Evolutionary conservation across 2,113 vertebrate genomes (phyloP).

Genomic region (Euleptes europaea): DNA sequence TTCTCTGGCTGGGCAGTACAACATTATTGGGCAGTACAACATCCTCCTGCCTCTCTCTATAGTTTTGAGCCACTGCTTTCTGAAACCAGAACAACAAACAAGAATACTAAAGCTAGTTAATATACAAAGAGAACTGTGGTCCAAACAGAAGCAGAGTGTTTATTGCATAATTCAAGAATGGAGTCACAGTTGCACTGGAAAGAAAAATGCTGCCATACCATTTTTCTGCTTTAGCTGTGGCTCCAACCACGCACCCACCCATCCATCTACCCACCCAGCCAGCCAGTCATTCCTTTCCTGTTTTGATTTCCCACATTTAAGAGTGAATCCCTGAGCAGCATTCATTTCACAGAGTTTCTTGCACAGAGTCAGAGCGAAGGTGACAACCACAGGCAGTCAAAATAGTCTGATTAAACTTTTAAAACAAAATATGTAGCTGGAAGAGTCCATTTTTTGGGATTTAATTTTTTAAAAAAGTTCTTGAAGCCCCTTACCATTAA

Average conservation of each 20-base stretch:
- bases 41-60: no score
- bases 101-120: background rate
- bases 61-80: no score
- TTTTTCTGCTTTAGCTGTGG: background rate
- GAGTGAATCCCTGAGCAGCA: background rate
- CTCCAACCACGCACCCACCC: background rate
- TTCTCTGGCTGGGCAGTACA: background rate
- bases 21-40: background rate
- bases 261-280: no score
- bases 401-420: background rate
- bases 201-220: background rate
- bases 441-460: background rate
- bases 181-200: background rate
- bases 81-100: no score
- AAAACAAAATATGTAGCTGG: background rate
- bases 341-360: background rate
- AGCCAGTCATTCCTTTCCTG: background rate
- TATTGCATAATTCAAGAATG: background rate
- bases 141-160: background rate
- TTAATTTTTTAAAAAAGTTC: conserved; percentile 6
- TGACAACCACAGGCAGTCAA: background rate
- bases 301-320: background rate
- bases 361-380: background rate
- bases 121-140: background rate
- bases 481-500: conserved; percentile 15